These are phyloP conservation scores for Phocoena phocoena DNA, from an alignment of 2,113 vertebrate species.

Conservation along the genomic window DNA sequence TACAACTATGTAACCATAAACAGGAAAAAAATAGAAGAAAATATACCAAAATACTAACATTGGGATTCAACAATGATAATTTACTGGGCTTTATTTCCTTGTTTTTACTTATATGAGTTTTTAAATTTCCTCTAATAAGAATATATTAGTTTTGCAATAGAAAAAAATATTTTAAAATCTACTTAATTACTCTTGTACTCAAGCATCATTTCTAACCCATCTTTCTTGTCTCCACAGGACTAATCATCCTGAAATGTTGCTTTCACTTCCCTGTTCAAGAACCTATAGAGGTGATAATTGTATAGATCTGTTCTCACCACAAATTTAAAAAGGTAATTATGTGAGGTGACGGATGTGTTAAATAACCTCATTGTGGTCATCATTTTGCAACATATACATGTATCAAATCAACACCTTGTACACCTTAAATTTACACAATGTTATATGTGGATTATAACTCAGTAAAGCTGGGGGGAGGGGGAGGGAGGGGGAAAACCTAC, in stretches of 20 bases:
- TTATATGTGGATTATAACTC: neutral
- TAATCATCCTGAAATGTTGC: neutral
- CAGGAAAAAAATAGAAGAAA: neutral
- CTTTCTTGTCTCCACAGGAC: neutral
- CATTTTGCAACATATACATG: neutral
- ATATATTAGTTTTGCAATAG: neutral
- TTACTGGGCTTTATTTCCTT: neutral
- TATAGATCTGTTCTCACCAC: neutral
- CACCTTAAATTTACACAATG: neutral
- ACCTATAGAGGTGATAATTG: neutral
- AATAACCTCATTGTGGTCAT: neutral
- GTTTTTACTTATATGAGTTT: conserved; percentile 10
- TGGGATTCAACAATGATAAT: neutral
- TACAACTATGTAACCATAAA: neutral
- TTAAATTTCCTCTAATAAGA: neutral
- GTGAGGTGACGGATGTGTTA: neutral
- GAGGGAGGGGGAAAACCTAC: neutral
- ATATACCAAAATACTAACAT: neutral
- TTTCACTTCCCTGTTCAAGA: neutral
- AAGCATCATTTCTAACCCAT: neutral
- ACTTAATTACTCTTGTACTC: neutral
- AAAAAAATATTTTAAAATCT: conserved; percentile 12
- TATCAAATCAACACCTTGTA: neutral
- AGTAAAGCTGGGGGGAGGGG: neutral
- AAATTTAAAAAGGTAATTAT: neutral